phyloP scores from a whole-genome alignment of 1,140 invertebrate genomes.

The Coenobita brevimanus region DNA sequence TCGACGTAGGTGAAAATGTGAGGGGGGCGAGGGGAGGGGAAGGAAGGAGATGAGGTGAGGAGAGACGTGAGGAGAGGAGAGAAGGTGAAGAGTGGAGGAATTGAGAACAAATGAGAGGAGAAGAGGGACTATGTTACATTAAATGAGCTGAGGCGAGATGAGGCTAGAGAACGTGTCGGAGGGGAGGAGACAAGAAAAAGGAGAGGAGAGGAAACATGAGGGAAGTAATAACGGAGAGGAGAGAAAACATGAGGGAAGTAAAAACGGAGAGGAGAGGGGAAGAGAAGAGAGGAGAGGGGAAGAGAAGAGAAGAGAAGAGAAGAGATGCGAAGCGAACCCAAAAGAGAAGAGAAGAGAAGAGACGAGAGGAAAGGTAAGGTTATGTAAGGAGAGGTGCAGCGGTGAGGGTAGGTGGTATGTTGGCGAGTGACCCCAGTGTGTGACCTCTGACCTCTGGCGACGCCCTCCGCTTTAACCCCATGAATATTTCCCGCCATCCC shows the following conservation, averaged over 20 bases:
- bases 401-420: too few relatives aligned
- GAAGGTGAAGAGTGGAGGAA: background rate
- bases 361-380: background rate
- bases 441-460: too few relatives aligned
- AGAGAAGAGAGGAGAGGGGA: conserved; percentile 4
- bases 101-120: too few relatives aligned
- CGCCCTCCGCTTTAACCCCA: background rate
- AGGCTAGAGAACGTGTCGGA: too few relatives aligned
- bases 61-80: background rate
- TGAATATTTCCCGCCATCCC: background rate
- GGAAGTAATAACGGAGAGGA: background rate
- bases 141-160: too few relatives aligned
- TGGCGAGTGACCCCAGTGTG: too few relatives aligned
- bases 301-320: background rate
- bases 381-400: too few relatives aligned
- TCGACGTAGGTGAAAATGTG: too few relatives aligned
- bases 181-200: too few relatives aligned
- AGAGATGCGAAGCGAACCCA: background rate
- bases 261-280: background rate
- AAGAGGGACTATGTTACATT: too few relatives aligned
- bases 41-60: background rate
- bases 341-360: background rate
- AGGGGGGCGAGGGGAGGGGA: background rate
- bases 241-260: background rate
- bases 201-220: background rate